These are phyloP conservation scores for Anguilla anguilla DNA, from an alignment of 2,797 vertebrate species.

Conservation along the genomic window DNA sequence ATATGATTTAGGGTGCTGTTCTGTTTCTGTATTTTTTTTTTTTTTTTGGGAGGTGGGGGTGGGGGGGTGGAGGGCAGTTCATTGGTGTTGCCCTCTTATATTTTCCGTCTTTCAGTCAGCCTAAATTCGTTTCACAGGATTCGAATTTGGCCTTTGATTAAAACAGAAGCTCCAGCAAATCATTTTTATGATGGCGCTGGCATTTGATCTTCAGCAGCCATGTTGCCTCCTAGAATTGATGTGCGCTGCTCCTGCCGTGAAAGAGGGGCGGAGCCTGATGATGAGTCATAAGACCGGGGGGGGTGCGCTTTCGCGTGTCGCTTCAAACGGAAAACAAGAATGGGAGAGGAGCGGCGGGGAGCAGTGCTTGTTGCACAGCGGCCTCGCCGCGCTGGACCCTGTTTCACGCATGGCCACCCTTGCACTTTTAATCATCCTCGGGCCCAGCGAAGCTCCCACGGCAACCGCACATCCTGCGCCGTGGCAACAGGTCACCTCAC, in stretches of 20 bases:
- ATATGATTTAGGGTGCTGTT: constrained; percentile 6
- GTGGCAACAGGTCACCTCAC: neutral
- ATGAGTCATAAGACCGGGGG: neutral
- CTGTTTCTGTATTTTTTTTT: neutral
- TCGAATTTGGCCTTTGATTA: constrained; percentile 13
- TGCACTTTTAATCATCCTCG: neutral
- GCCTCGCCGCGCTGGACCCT: neutral
- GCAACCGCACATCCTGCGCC: neutral
- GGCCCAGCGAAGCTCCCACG: neutral
- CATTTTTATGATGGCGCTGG: too few species aligned
- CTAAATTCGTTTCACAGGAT: constrained; percentile 11
- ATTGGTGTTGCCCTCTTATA: constrained; percentile 7
- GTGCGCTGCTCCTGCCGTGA: too few species aligned
- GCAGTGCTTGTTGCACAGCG: neutral
- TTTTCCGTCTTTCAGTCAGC: neutral
- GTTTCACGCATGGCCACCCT: neutral
- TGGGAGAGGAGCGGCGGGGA: neutral
- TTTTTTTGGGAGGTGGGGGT: neutral
- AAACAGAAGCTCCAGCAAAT: neutral
- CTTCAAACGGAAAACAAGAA: neutral
- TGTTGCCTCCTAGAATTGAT: too few species aligned
- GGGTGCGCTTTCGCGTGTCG: neutral
- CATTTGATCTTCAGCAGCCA: too few species aligned
- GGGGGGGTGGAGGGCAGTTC: neutral
- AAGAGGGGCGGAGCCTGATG: too few species aligned